Conservation (phyloP, 1,140 invertebrate species). For the Drosophila burlai region DNA sequence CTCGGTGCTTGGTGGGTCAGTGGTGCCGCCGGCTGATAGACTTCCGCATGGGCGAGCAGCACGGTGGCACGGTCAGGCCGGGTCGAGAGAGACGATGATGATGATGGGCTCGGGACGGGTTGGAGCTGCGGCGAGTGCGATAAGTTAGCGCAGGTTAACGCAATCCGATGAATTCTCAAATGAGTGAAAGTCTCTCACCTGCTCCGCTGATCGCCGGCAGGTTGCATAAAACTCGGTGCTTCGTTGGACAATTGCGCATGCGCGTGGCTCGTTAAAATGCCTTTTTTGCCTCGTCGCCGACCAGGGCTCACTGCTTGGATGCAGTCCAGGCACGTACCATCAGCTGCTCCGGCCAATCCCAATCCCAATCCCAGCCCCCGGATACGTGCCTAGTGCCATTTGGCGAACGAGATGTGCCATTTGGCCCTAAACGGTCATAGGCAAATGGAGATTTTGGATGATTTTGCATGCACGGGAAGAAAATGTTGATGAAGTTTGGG, state of each 20-base stretch:
- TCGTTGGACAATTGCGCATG: constrained; percentile 81
- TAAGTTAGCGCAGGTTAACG: constrained; percentile 51
- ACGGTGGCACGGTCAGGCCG: background rate
- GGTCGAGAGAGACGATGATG: background rate
- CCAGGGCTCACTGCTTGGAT: constrained; percentile 16
- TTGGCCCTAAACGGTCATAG: constrained; percentile 71
- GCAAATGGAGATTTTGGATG: constrained; percentile 13
- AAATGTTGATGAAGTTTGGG: background rate
- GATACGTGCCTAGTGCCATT: constrained; percentile 40
- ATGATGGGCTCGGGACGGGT: background rate
- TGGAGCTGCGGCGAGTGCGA: constrained; percentile 25
- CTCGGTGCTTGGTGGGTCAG: background rate
- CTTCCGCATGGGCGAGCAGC: constrained; percentile 30
- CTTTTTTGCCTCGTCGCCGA: background rate
- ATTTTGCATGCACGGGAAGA: constrained; percentile 14
- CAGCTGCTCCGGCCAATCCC: background rate
- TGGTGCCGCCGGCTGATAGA: constrained; percentile 16
- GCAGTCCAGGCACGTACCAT: constrained; percentile 70
- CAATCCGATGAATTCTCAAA: constrained; percentile 76
- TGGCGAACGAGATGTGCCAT: constrained; percentile 49
- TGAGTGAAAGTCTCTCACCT: constrained; percentile 71
- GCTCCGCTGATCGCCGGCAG: constrained; percentile 18
- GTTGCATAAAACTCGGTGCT: constrained; percentile 61
- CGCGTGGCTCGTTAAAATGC: constrained; percentile 78
- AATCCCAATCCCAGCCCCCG: constrained; percentile 4